These are phyloP conservation scores for Odontothrips loti DNA, from an alignment of 2,888 invertebrate genomes.

Conservation along the genomic window DNA sequence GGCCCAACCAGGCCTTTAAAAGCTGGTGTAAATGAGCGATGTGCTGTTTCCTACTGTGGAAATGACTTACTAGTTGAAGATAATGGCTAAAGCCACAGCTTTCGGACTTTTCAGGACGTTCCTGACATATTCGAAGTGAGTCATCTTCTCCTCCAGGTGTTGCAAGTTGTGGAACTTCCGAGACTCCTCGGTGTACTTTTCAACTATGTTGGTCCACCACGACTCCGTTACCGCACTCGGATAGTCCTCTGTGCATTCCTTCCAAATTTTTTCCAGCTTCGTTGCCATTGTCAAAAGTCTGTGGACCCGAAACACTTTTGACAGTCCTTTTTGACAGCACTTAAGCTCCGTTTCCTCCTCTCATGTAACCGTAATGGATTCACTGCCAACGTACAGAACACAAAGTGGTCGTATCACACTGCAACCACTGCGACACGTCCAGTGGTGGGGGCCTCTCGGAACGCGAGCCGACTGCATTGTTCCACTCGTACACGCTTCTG, in stretches of 20 bases:
- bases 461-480: too few species aligned
- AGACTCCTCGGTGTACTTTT: slow-evolving; percentile 48
- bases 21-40: not conserved
- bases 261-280: slow-evolving; percentile 45
- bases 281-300: slow-evolving; percentile 27
- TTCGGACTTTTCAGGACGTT: slow-evolving; percentile 48
- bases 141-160: slow-evolving; percentile 50
- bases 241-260: slow-evolving; percentile 45
- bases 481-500: too few species aligned
- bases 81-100: slow-evolving; percentile 52
- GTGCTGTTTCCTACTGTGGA: not conserved
- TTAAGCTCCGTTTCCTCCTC: slow-evolving; percentile 6
- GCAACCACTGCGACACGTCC: too few species aligned
- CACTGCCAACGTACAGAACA: not conserved
- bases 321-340: slow-evolving; percentile 9
- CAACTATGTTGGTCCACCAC: slow-evolving; percentile 47
- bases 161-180: slow-evolving; percentile 52
- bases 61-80: slow-evolving; percentile 55
- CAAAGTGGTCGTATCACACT: too few species aligned
- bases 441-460: too few species aligned
- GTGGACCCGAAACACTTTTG: slow-evolving; percentile 7
- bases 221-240: slow-evolving; percentile 43
- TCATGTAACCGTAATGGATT: not conserved
- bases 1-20: not conserved
- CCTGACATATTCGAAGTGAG: slow-evolving; percentile 48